Base-by-base conservation (phyloP, 2,888 invertebrate genomes). In the Druceiella hillmani region DNA sequence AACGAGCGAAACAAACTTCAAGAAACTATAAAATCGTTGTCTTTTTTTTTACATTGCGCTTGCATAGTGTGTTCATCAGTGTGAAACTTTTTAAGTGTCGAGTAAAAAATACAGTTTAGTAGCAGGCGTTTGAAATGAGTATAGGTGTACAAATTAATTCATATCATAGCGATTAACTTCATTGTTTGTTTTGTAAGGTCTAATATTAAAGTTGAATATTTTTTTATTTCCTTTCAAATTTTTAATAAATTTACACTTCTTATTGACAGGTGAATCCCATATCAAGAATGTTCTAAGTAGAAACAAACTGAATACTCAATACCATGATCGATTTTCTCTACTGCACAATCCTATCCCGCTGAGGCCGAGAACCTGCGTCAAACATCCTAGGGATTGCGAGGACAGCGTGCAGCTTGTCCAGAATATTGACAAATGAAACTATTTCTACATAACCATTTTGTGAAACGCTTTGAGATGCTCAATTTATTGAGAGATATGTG, bases 311-410 rank as follows among this genome's bases (percentile, higher is more conserved):
- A 40, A 50, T 4, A 53, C 52, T 2, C 59, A 54, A 15, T 60
- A 62, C 22, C 55, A 49, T n/a, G 70, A 70, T 36, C 33, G 61
- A 10, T 71, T 70, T 47, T 64, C 69, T 2, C 57, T 72, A 2
- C 53, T 72, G 0, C 68, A 65, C 38, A 66, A 68, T 39, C 62
- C 68, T 9, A 58, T 67, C 1, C 69, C 69, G 0, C 52, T 66
- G 13, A 54, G 69, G 7, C 56, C 66, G 30, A 58, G 64, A 0
- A 54, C 55, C 44, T 57, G 33, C 51, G 50, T 39, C 47, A 11
- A 17, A 9, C 42, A 38, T 20, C 28, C 26, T 20, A 27, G 36
- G 14, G 33, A 41, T 16, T 31, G 43, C 15, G 48, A 48, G 24
- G 48, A 48, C 42, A 48, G 48, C 24, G 39, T 46, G n/a, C 62